A percentile compares a stretch with the other conserved stretches of the same genome.
Conservation (phyloP, 2,797 vertebrate species). For the Sebastes oblongus region DNA sequence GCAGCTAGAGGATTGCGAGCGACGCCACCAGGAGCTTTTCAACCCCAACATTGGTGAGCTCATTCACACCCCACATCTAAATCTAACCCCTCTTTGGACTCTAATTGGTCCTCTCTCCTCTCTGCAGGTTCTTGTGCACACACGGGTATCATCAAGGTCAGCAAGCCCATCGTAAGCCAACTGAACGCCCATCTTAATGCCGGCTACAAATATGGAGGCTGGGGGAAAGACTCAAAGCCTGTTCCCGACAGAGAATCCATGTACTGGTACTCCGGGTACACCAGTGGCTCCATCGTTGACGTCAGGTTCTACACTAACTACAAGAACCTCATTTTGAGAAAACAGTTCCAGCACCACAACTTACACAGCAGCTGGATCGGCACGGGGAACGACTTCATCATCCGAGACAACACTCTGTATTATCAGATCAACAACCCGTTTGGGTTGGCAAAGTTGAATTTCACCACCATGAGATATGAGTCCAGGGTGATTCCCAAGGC, state of each 20-base stretch:
- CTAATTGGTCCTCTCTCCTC: not conserved
- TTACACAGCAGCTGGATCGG: conserved; percentile 60
- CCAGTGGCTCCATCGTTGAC: conserved; percentile 28
- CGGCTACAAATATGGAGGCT: conserved; percentile 68
- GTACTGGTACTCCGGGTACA: conserved; percentile 73
- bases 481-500: conserved; percentile 69
- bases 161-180: conserved; percentile 76
- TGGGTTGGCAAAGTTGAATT: conserved; percentile 74
- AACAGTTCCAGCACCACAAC: conserved; percentile 40
- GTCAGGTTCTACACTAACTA: conserved; percentile 72
- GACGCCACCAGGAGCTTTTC: conserved; percentile 68
- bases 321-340: conserved; percentile 74
- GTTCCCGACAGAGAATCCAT: conserved; percentile 68
- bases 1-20: conserved; percentile 72
- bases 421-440: conserved; percentile 72
- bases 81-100: not conserved
- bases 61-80: not conserved
- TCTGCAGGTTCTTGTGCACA: conserved; percentile 74
- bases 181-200: conserved; percentile 67
- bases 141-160: conserved; percentile 67
- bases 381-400: conserved; percentile 74
- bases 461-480: conserved; percentile 59
- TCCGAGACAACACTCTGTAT: conserved; percentile 78
- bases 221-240: conserved; percentile 81
- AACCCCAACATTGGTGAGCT: conserved; percentile 67